Percentiles rank a stretch among this genome's conserved stretches.
Conservation (phyloP, 2,888 invertebrate genomes). For the Chaetoderma sp. region DNA sequence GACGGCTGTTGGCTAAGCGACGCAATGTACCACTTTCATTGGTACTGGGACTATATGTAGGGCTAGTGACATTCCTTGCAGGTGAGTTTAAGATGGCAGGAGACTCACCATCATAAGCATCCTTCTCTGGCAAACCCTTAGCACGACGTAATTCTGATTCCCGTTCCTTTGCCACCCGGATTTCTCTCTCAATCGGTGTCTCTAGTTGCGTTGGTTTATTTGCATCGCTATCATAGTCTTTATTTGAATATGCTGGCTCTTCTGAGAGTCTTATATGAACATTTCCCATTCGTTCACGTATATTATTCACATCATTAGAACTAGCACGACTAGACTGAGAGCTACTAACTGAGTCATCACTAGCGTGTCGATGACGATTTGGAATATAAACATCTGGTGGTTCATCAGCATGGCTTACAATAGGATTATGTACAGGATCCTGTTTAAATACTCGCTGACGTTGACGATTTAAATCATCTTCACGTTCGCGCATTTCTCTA, state of each 20-base stretch:
- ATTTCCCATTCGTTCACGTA: slow-evolving; percentile 21
- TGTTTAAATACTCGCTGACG: slow-evolving; percentile 15
- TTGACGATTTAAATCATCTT: slow-evolving; percentile 70
- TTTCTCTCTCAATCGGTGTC: slow-evolving; percentile 73
- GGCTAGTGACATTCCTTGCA: neutral
- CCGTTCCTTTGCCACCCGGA: slow-evolving; percentile 71
- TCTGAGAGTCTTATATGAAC: slow-evolving; percentile 9
- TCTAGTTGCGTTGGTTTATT: no score
- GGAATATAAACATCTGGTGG: slow-evolving; percentile 37
- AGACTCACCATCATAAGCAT: slow-evolving; percentile 26
- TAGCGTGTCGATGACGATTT: slow-evolving; percentile 32
- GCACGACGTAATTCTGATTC: slow-evolving; percentile 71
- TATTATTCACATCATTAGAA: slow-evolving; percentile 19
- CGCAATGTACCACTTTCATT: slow-evolving; percentile 55
- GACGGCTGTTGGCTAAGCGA: slow-evolving; percentile 74
- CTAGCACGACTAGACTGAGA: slow-evolving; percentile 42
- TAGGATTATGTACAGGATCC: neutral
- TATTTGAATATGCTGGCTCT: slow-evolving; percentile 13
- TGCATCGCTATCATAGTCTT: slow-evolving; percentile 31
- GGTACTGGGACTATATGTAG: neutral
- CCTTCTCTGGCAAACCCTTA: slow-evolving; percentile 55
- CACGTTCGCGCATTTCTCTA: slow-evolving; percentile 70
- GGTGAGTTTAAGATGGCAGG: neutral
- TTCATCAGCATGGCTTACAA: slow-evolving; percentile 47
- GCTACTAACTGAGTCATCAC: slow-evolving; percentile 42